Percentiles rank a stretch among this genome's conserved stretches.
phyloP scores from a whole-genome alignment of 2,888 invertebrate species.

The Homarus gammarus region DNA sequence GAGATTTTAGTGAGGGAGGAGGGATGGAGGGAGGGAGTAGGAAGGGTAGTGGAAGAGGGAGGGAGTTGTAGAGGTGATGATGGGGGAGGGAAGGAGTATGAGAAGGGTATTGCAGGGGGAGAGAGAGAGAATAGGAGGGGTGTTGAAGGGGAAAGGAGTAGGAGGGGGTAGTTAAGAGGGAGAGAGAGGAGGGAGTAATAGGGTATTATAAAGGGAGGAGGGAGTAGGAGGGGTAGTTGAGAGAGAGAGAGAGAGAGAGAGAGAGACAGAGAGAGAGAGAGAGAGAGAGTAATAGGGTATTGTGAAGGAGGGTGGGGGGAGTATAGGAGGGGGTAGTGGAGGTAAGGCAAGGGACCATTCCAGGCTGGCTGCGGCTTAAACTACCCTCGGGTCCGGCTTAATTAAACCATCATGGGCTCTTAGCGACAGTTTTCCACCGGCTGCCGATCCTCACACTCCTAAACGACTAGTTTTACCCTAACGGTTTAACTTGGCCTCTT shows the following conservation, averaged over 20 bases:
- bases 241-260: neutral
- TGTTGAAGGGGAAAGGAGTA: no score
- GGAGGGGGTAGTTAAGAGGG: no score
- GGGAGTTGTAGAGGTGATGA: no score
- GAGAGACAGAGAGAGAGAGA: neutral
- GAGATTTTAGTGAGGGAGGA: no score
- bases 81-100: no score
- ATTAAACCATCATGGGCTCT: conserved; percentile 52
- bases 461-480: conserved; percentile 33
- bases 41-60: no score
- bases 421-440: conserved; percentile 36
- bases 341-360: conserved; percentile 28
- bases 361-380: conserved; percentile 27
- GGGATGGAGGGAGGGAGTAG: no score
- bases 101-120: no score
- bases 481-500: conserved; percentile 40
- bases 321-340: neutral
- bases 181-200: conserved; percentile 1
- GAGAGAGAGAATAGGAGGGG: no score
- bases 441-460: conserved; percentile 38
- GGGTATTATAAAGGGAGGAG: neutral
- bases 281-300: neutral
- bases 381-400: conserved; percentile 43
- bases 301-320: neutral
- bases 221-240: neutral